Conservation (phyloP, 1,140 invertebrate species). For the Polypedilum vanderplanki region DNA sequence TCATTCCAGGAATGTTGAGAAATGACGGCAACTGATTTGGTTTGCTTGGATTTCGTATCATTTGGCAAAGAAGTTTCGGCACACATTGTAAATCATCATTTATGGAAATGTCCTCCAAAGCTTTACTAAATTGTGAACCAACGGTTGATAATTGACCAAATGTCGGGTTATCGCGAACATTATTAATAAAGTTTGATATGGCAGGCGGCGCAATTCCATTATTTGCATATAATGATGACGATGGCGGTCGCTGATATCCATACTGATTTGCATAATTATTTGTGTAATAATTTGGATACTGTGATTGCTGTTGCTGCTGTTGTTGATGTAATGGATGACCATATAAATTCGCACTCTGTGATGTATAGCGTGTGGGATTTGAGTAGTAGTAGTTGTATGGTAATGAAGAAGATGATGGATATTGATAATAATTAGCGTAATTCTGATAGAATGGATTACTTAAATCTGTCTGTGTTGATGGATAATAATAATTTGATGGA, state of each 20-base stretch:
- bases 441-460: constrained; percentile 21
- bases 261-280: constrained; percentile 26
- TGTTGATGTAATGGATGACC: constrained; percentile 6
- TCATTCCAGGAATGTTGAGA: constrained; percentile 54
- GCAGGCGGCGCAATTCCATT: not conserved
- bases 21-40: constrained; percentile 49
- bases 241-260: not conserved
- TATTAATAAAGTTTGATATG: not conserved
- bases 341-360: constrained; percentile 23
- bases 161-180: constrained; percentile 7
- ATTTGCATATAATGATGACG: not conserved
- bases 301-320: not conserved
- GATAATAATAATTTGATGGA: not conserved
- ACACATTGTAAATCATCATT: constrained; percentile 72
- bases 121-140: constrained; percentile 46
- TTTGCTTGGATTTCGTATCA: constrained; percentile 54
- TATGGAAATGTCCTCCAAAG: constrained; percentile 61
- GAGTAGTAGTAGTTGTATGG: not conserved
- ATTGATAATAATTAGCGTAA: constrained; percentile 27
- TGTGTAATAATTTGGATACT: constrained; percentile 22
- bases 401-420: not conserved
- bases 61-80: constrained; percentile 66
- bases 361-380: constrained; percentile 20
- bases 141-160: constrained; percentile 33
- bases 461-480: not conserved